A percentile compares a stretch with the other conserved stretches of the same genome.
phyloP scores from a whole-genome alignment of 2,797 vertebrate species.

The Galagoides demidoff region DNA sequence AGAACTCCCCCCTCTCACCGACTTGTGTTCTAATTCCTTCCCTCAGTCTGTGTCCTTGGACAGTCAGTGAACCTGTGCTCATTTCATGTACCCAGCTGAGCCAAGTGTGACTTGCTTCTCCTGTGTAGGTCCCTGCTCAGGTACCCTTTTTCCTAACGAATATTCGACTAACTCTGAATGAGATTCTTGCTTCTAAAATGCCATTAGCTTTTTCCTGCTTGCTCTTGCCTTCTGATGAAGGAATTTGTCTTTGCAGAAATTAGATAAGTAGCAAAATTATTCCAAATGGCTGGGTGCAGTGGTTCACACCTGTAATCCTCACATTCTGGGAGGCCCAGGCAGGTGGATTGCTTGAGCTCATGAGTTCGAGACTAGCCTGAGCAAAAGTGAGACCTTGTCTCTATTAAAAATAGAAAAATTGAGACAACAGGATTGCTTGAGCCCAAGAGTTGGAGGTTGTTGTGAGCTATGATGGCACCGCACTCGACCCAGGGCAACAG shows the following conservation, averaged over 20 bases:
- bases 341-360: too few relatives aligned
- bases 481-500: too few relatives aligned
- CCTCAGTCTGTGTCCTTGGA: neutral
- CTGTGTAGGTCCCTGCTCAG: neutral
- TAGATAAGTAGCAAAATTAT: conserved; percentile 7
- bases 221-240: neutral
- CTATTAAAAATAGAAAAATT: too few relatives aligned
- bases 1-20: neutral
- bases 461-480: too few relatives aligned
- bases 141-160: neutral
- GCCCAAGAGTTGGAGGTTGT: too few relatives aligned
- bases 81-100: too few relatives aligned
- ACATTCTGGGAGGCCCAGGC: too few relatives aligned
- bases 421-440: too few relatives aligned
- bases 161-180: neutral
- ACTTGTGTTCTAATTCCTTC: neutral
- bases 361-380: too few relatives aligned
- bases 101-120: neutral
- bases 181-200: neutral
- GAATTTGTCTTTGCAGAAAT: conserved; percentile 48
- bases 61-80: neutral
- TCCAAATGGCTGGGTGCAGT: neutral
- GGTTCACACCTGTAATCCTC: too few relatives aligned
- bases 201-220: neutral
- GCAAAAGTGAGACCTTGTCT: too few relatives aligned